Conservation (phyloP, 2,888 invertebrate species). For the Nomada goodeniana region DNA sequence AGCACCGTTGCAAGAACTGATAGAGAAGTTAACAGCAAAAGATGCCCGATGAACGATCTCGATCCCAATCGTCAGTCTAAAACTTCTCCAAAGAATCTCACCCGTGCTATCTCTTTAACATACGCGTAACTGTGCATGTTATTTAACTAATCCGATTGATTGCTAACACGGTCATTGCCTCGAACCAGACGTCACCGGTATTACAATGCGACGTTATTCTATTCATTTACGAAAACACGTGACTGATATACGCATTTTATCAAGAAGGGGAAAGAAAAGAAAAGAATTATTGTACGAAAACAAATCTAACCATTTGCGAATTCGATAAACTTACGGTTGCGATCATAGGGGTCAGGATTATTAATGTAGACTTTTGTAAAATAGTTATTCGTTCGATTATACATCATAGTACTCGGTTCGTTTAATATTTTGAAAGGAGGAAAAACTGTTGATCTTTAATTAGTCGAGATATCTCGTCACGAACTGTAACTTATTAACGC, state of each 20-base stretch:
- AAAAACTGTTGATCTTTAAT: constrained; percentile 33
- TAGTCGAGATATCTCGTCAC: constrained; percentile 38
- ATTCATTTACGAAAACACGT: constrained; percentile 40
- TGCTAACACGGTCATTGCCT: constrained; percentile 65
- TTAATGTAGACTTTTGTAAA: constrained; percentile 66
- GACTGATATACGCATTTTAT: constrained; percentile 44
- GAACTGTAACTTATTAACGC: constrained; percentile 65
- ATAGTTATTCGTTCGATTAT: constrained; percentile 54
- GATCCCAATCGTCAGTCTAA: constrained; percentile 67
- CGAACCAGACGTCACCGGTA: constrained; percentile 49
- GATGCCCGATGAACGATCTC: constrained; percentile 90
- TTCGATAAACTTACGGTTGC: constrained; percentile 31
- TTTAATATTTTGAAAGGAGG: constrained; percentile 34
- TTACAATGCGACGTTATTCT: constrained; percentile 26
- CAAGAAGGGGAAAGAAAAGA: constrained; percentile 4
- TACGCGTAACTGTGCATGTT: constrained; percentile 72
- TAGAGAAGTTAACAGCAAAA: constrained; percentile 97
- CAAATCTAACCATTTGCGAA: constrained; percentile 17
- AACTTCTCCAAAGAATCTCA: constrained; percentile 83
- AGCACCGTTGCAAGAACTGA: constrained; percentile 98
- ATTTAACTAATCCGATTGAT: constrained; percentile 74
- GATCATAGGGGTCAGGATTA: constrained; percentile 49
- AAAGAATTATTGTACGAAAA: neutral
- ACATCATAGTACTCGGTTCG: constrained; percentile 34
- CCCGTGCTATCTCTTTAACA: constrained; percentile 74